phyloP scores from a whole-genome alignment of 2,797 vertebrate genomes.

The Chiropotes sagulatus region DNA sequence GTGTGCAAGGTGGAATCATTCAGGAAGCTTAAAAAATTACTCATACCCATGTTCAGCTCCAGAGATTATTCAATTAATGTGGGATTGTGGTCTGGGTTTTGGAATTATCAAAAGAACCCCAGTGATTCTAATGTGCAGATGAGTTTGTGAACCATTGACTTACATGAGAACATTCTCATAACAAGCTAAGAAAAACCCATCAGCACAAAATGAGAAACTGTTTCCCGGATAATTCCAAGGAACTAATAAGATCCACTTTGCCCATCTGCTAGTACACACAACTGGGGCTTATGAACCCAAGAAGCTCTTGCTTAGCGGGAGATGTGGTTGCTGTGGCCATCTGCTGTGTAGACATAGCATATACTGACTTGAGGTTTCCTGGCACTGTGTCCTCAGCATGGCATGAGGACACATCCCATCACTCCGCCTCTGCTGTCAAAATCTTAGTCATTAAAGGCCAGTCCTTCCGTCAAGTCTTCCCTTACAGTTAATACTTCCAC shows the following conservation, averaged over 20 bases:
- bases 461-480: background rate
- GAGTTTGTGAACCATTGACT: background rate
- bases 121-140: background rate
- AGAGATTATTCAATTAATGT: background rate
- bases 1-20: background rate
- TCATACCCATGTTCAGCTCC: background rate
- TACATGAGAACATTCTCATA: background rate
- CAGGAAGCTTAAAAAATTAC: background rate
- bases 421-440: background rate
- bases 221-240: background rate
- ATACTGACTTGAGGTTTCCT: background rate
- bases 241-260: background rate
- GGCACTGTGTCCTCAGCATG: background rate
- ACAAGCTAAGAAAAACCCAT: background rate
- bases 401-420: background rate
- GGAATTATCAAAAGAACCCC: background rate
- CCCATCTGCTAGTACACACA: background rate
- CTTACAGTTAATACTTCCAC: background rate
- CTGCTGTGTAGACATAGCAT: background rate
- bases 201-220: constrained; percentile 6
- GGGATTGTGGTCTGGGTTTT: background rate
- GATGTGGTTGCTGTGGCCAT: background rate
- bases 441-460: background rate
- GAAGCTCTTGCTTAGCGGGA: background rate
- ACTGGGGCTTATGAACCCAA: background rate